Evolutionary conservation across 2,113 vertebrate species (phyloP).

Genomic region (Carlito syrichta): DNA sequence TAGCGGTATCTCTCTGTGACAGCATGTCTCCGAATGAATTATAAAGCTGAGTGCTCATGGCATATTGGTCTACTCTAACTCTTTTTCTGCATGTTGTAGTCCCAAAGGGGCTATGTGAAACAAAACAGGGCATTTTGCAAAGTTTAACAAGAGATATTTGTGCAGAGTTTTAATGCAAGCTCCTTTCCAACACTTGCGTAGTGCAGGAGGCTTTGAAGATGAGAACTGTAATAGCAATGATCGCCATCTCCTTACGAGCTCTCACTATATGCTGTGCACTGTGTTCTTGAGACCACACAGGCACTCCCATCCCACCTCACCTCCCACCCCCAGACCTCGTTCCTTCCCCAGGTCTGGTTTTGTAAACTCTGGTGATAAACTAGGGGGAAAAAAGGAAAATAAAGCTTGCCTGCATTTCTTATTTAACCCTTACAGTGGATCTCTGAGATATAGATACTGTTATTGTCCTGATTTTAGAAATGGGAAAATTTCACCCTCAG

Average conservation of each 20-base stretch:
- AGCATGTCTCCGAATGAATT: constrained; percentile 37
- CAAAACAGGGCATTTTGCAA: constrained; percentile 43
- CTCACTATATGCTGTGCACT: neutral
- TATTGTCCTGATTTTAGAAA: neutral
- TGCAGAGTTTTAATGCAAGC: constrained; percentile 41
- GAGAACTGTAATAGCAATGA: neutral
- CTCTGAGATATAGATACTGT: neutral
- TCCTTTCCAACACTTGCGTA: neutral
- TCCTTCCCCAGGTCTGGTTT: too few relatives aligned
- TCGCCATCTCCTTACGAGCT: neutral
- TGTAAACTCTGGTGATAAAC: too few relatives aligned
- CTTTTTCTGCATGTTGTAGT: constrained; percentile 26
- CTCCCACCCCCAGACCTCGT: too few relatives aligned
- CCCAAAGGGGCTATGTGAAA: neutral
- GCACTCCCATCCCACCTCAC: too few relatives aligned
- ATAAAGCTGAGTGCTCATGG: constrained; percentile 34
- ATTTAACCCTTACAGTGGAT: neutral
- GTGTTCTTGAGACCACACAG: too few relatives aligned
- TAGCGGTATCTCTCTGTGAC: neutral
- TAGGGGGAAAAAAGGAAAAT: too few relatives aligned
- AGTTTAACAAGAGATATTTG: constrained; percentile 53
- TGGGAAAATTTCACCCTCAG: neutral
- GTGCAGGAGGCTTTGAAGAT: neutral
- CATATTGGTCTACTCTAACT: constrained; percentile 24
- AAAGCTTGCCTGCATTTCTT: neutral